Conservation (phyloP, 2,888 invertebrate genomes). For the Amaurobius ferox region DNA sequence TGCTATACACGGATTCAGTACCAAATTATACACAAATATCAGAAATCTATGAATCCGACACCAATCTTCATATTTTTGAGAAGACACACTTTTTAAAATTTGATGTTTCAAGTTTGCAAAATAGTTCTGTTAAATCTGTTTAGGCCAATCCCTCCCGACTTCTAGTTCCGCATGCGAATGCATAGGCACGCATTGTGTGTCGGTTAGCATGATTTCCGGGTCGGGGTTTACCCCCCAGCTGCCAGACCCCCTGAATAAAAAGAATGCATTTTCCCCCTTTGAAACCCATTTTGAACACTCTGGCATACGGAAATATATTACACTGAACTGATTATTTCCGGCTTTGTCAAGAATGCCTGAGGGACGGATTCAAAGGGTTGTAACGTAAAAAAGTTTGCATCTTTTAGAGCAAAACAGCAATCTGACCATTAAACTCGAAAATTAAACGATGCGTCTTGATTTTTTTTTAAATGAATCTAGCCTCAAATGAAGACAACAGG, state of each 20-base stretch:
- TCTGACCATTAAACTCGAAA: background rate
- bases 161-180: background rate
- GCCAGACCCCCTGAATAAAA: background rate
- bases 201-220: constrained; percentile 14
- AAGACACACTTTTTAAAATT: too few species aligned
- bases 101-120: too few species aligned
- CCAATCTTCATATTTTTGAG: too few species aligned
- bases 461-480: too few species aligned
- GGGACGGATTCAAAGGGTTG: background rate
- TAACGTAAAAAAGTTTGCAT: background rate
- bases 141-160: background rate
- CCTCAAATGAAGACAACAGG: too few species aligned
- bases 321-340: constrained; percentile 16
- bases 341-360: constrained; percentile 4
- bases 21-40: too few species aligned
- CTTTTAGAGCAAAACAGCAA: background rate
- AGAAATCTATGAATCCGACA: too few species aligned
- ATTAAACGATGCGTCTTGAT: too few species aligned
- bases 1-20: too few species aligned
- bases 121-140: too few species aligned
- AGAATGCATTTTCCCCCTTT: constrained; percentile 2
- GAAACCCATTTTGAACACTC: background rate
- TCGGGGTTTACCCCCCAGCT: constrained; percentile 7
- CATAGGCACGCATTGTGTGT: constrained; percentile 12
- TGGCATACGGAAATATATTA: constrained; percentile 13